A percentile compares a stretch with the other conserved stretches of the same genome.
These are phyloP conservation scores for Pseudorectes ferrugineus DNA, from an alignment of 2,113 vertebrate genomes.

Conservation along the genomic window DNA sequence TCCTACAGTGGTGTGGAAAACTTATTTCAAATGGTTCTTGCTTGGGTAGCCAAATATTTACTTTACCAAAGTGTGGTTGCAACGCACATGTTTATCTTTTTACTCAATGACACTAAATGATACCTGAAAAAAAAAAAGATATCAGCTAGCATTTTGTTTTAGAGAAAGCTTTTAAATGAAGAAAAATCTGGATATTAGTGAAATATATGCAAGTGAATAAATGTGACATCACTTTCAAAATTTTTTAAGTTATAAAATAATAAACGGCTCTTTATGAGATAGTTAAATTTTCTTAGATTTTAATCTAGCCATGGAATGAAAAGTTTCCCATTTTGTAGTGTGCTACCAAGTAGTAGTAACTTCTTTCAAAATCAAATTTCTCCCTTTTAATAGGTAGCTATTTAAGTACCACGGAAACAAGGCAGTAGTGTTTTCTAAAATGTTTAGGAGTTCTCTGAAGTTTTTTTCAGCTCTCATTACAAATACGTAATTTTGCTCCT, in stretches of 20 bases:
- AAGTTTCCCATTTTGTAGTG: not conserved
- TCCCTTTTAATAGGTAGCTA: constrained; percentile 18
- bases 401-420: constrained; percentile 10
- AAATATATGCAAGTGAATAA: not conserved
- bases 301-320: not conserved
- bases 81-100: not conserved
- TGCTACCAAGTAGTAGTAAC: not conserved
- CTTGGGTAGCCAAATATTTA: not conserved
- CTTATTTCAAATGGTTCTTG: not conserved
- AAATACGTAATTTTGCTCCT: constrained; percentile 3
- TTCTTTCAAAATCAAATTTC: constrained; percentile 35
- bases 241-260: not conserved
- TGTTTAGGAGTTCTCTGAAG: not conserved
- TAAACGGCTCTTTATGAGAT: not conserved
- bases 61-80: not conserved
- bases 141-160: not conserved
- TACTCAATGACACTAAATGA: not conserved
- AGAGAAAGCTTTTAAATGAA: not conserved
- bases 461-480: not conserved
- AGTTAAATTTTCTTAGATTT: constrained; percentile 16
- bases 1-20: not conserved
- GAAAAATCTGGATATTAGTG: not conserved
- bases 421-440: constrained; percentile 37
- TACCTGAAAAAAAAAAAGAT: not conserved
- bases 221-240: not conserved